phyloP scores from a whole-genome alignment of 2,888 invertebrate species.

The Dysmachus trigonus region DNA sequence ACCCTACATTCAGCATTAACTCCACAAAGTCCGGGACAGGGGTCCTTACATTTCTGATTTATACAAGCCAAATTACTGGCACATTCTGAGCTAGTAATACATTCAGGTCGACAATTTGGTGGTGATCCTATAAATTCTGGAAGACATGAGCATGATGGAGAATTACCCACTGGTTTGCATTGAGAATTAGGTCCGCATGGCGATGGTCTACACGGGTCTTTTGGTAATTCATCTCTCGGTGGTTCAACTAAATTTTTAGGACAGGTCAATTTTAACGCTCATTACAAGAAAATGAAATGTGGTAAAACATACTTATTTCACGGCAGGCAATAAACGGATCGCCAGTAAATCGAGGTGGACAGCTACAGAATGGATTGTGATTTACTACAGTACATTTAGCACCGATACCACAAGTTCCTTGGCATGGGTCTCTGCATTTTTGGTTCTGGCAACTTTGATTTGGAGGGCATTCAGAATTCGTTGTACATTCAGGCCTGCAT shows the following conservation, averaged over 20 bases:
- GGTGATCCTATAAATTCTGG: constrained; percentile 70
- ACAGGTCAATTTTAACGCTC: not conserved
- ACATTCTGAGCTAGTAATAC: constrained; percentile 71
- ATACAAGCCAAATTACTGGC: constrained; percentile 69
- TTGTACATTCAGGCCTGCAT: constrained; percentile 77
- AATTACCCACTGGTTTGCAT: constrained; percentile 67
- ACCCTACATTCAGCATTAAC: constrained; percentile 69
- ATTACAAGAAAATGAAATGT: not conserved
- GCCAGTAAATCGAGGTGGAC: constrained; percentile 73
- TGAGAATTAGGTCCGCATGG: constrained; percentile 80
- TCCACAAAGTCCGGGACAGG: constrained; percentile 71
- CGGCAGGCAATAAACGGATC: constrained; percentile 73
- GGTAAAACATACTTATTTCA: constrained; percentile 64
- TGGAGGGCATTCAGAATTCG: constrained; percentile 75
- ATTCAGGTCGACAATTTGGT: constrained; percentile 74
- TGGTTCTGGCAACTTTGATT: constrained; percentile 76
- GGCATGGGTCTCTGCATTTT: constrained; percentile 79
- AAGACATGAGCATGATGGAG: constrained; percentile 68
- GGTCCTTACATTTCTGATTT: constrained; percentile 69
- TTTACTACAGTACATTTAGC: constrained; percentile 77
- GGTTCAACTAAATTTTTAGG: constrained; percentile 53
- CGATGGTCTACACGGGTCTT: constrained; percentile 70
- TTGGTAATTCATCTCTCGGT: constrained; percentile 53
- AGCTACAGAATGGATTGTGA: constrained; percentile 77
- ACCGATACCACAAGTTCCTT: constrained; percentile 76